These are phyloP conservation scores for Cinclus mexicanus DNA, from an alignment of 2,113 vertebrate species.

Conservation along the genomic window DNA sequence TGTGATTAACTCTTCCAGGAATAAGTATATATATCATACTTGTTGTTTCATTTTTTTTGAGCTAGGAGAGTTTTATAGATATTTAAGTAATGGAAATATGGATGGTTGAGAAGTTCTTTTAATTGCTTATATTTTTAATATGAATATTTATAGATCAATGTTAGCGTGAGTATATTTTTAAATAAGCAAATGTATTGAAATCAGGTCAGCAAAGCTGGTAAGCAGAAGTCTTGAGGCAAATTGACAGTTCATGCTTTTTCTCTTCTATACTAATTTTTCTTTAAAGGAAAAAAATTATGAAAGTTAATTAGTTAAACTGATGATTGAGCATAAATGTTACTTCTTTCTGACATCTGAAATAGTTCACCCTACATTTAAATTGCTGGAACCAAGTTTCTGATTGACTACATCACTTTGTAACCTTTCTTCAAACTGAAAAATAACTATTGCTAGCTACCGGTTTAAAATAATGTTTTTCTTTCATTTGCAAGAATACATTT, in stretches of 20 bases:
- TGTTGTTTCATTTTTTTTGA: neutral
- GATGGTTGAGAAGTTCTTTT: neutral
- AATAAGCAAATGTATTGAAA: constrained; percentile 18
- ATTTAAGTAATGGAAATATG: neutral
- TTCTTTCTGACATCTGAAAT: neutral
- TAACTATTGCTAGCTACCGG: neutral
- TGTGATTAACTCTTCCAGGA: neutral
- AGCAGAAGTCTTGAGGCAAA: constrained; percentile 7
- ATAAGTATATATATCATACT: neutral
- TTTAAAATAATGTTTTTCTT: neutral
- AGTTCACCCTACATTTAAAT: neutral
- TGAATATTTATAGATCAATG: neutral
- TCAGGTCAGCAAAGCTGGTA: constrained; percentile 8
- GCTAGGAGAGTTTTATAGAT: neutral
- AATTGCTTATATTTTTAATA: neutral
- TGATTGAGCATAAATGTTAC: neutral
- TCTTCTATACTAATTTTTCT: constrained; percentile 18
- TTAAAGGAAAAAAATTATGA: neutral
- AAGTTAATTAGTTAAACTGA: constrained; percentile 37
- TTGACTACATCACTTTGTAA: neutral
- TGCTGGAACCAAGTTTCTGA: constrained; percentile 35
- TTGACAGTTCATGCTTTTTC: constrained; percentile 1
- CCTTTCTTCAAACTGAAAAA: constrained; percentile 13
- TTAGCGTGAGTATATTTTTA: neutral
- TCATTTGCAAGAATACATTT: neutral